phyloP scores from a whole-genome alignment of 2,797 vertebrate genomes.

The Phataginus tricuspis region DNA sequence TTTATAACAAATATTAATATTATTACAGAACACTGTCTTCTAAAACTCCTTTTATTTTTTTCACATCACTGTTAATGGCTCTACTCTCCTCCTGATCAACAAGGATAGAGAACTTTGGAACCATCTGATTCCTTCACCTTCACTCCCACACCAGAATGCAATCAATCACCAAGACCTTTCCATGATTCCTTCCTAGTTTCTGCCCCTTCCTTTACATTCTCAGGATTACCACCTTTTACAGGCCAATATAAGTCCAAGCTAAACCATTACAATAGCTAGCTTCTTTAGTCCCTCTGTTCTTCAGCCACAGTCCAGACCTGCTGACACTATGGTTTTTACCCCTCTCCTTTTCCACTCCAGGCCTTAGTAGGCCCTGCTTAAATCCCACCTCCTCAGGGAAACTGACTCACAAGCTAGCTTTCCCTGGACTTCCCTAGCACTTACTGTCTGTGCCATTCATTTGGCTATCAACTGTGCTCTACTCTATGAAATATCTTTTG shows the following conservation, averaged over 20 bases:
- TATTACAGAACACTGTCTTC: neutral
- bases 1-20: neutral
- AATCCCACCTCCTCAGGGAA: neutral
- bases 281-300: neutral
- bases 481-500: conserved; percentile 28
- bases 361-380: neutral
- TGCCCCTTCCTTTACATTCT: neutral
- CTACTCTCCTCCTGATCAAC: neutral
- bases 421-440: neutral
- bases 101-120: neutral
- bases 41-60: neutral
- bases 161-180: neutral
- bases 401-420: neutral
- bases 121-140: neutral
- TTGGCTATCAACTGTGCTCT: neutral
- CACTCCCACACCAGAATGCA: neutral
- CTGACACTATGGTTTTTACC: neutral
- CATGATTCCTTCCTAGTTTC: neutral
- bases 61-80: neutral
- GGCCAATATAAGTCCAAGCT: neutral
- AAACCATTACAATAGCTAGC: neutral
- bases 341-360: neutral
- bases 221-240: neutral
- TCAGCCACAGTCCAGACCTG: neutral
- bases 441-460: neutral